These are phyloP conservation scores for Saguinus midas DNA, from an alignment of 2,113 vertebrate genomes.

Conservation along the genomic window DNA sequence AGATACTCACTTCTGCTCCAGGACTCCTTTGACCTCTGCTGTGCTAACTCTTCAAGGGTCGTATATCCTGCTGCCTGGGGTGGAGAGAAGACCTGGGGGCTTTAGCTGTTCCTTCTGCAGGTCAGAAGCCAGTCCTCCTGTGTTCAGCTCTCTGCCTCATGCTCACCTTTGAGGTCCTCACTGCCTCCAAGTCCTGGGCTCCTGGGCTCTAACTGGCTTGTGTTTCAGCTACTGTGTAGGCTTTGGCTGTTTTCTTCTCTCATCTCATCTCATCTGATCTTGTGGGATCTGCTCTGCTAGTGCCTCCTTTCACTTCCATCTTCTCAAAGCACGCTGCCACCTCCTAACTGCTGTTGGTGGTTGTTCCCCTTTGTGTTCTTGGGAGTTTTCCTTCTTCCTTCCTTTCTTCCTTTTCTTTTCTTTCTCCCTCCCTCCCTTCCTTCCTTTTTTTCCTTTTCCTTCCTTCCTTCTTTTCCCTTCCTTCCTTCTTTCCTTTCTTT, in stretches of 20 bases:
- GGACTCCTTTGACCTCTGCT: not conserved
- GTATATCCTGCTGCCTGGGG: not conserved
- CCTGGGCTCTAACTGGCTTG: too few species aligned
- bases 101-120: not conserved
- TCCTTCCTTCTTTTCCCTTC: too few species aligned
- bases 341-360: not conserved
- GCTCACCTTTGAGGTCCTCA: not conserved
- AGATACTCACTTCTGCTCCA: not conserved
- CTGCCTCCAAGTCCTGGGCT: not conserved
- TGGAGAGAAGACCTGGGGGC: not conserved
- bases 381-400: not conserved
- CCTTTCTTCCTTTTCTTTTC: not conserved
- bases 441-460: too few species aligned
- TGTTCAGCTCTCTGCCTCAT: not conserved
- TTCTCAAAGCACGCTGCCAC: not conserved
- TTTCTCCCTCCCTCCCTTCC: too few species aligned
- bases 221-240: not conserved
- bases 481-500: too few species aligned
- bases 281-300: not conserved
- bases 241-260: not conserved
- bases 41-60: not conserved
- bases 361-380: not conserved
- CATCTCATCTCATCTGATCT: not conserved
- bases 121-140: not conserved
- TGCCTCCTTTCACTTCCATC: not conserved